Conservation (phyloP, 30 jellyfish, hydroid and myxozoan genomes). For the Calvadosia cruxmelitensis region DNA sequence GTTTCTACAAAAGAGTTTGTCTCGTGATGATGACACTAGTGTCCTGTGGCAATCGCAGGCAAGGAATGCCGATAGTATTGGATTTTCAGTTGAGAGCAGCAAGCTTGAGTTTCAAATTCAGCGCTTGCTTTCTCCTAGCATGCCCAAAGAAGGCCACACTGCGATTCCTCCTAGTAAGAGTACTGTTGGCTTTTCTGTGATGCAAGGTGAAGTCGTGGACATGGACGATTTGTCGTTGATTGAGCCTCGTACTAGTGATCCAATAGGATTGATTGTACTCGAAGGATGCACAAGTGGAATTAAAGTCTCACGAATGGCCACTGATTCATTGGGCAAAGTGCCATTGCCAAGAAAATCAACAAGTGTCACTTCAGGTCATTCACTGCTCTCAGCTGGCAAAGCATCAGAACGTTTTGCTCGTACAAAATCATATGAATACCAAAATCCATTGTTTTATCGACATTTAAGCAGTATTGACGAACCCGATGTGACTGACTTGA, state of each 20-base stretch:
- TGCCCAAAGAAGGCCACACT: constrained; percentile 44
- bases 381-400: no score
- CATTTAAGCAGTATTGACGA: background rate
- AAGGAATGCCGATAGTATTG: constrained; percentile 15
- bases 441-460: background rate
- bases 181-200: constrained; percentile 45
- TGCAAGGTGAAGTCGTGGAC: constrained; percentile 54
- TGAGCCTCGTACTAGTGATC: constrained; percentile 31
- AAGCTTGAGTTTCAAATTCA: constrained; percentile 38
- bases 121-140: constrained; percentile 15
- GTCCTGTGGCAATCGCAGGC: background rate
- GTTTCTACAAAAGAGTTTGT: background rate
- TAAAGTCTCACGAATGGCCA: background rate
- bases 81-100: constrained; percentile 6
- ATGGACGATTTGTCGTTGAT: constrained; percentile 46
- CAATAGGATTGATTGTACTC: constrained; percentile 65
- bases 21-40: background rate
- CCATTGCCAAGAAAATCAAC: background rate
- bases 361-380: no score
- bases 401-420: no score
- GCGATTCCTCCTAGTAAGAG: constrained; percentile 51
- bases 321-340: background rate
- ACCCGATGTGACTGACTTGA: background rate
- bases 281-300: constrained; percentile 50
- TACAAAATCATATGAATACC: no score